These are phyloP conservation scores for Norana najaformis DNA, from an alignment of 2,888 invertebrate species.

Conservation along the genomic window DNA sequence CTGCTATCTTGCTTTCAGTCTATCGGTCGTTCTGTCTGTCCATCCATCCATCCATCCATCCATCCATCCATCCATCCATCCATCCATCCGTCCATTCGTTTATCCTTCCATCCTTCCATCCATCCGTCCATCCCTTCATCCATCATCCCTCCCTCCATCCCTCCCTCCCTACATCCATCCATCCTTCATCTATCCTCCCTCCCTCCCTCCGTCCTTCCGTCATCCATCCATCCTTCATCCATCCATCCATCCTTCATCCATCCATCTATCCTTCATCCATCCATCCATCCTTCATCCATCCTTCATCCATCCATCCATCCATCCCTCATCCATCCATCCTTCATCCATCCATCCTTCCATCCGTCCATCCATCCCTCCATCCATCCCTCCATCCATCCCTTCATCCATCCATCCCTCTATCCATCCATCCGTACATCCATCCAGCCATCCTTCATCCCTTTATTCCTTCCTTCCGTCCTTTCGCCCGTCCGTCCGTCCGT, in stretches of 20 bases:
- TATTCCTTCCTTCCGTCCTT: no score
- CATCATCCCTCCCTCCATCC: background rate
- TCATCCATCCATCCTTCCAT: constrained; percentile 16
- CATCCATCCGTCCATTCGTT: no score
- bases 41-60: no score
- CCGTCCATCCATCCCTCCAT: background rate
- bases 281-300: background rate
- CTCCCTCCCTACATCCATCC: background rate
- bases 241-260: background rate
- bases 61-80: no score
- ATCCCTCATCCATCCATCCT: background rate
- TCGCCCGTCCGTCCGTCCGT: no score
- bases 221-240: background rate
- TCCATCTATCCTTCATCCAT: background rate
- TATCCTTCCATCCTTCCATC: background rate
- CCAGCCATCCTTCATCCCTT: no score
- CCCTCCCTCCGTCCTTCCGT: background rate
- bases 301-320: background rate
- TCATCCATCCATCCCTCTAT: no score
- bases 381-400: no score
- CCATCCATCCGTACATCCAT: no score
- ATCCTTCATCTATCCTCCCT: background rate
- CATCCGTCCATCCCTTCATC: background rate
- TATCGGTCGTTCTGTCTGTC: no score
- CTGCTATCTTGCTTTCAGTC: background rate